Evolutionary conservation across 23 tunicate genomes (phyloP).

Genomic region (Ascidia mentula): DNA sequence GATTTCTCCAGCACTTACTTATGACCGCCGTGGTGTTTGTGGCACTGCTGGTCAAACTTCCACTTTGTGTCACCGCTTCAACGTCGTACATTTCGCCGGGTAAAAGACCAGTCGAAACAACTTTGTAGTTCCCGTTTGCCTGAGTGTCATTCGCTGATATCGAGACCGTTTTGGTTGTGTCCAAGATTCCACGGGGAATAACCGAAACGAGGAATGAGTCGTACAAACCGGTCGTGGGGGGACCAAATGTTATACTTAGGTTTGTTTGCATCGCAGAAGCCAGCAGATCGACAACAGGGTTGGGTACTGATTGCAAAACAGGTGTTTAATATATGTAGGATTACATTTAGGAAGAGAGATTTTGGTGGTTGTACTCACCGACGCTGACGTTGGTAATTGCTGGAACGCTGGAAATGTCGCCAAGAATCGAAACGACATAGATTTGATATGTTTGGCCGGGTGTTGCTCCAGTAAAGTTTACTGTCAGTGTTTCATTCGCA

Average conservation of each 20-base stretch:
- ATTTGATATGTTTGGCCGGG: neutral
- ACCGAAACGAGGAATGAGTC: conserved; percentile 16
- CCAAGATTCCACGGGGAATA: neutral
- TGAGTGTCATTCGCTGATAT: neutral
- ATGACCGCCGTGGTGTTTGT: neutral
- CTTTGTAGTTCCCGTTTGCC: neutral
- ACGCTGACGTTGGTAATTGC: neutral
- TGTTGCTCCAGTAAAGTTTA: neutral
- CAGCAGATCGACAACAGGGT: neutral
- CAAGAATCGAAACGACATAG: neutral
- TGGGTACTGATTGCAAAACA: neutral
- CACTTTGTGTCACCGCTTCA: neutral
- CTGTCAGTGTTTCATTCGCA: neutral
- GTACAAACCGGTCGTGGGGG: conserved; percentile 13
- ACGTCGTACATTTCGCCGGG: neutral
- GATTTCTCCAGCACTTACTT: neutral
- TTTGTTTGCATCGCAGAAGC: neutral
- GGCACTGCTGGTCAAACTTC: neutral
- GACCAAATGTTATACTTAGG: neutral
- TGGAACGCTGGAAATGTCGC: neutral
- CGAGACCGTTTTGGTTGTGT: neutral
- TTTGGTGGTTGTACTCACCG: neutral
- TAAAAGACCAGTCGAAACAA: neutral
- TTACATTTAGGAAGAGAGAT: neutral
- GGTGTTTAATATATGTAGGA: neutral